These are phyloP conservation scores for Troilus luridus DNA, from an alignment of 2,888 invertebrate species.

Conservation along the genomic window DNA sequence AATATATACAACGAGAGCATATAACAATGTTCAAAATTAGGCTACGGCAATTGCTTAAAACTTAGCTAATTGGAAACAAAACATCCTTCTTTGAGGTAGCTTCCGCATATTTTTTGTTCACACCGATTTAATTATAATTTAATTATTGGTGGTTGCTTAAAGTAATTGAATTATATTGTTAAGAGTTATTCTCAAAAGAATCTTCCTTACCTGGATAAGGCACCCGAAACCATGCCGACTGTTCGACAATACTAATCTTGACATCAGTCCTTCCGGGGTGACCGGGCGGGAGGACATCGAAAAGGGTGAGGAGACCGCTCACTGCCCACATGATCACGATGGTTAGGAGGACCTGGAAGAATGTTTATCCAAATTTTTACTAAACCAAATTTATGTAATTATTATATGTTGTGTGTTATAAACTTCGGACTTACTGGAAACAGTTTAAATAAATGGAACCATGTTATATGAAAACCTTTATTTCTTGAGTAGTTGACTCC, in stretches of 20 bases:
- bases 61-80: too few relatives aligned
- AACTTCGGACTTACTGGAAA: slow-evolving; percentile 77
- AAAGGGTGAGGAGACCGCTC: slow-evolving; percentile 79
- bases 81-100: too few relatives aligned
- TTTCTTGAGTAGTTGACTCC: slow-evolving; percentile 74
- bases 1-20: too few relatives aligned
- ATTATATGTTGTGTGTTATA: background rate
- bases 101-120: too few relatives aligned
- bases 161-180: too few relatives aligned
- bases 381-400: background rate
- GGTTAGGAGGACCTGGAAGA: slow-evolving; percentile 76
- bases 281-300: slow-evolving; percentile 75
- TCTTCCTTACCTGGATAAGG: slow-evolving; percentile 79
- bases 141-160: too few relatives aligned
- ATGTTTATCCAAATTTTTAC: background rate
- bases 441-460: slow-evolving; percentile 83
- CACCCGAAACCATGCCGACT: slow-evolving; percentile 84
- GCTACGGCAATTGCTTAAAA: too few relatives aligned
- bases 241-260: slow-evolving; percentile 78
- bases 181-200: background rate
- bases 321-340: slow-evolving; percentile 84
- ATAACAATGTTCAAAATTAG: too few relatives aligned
- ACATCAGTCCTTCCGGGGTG: slow-evolving; percentile 83
- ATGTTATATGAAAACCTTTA: slow-evolving; percentile 73
- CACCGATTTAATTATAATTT: too few relatives aligned